Evolutionary conservation across 2,888 invertebrate genomes (phyloP).

Genomic region (Chorisops tibialis): DNA sequence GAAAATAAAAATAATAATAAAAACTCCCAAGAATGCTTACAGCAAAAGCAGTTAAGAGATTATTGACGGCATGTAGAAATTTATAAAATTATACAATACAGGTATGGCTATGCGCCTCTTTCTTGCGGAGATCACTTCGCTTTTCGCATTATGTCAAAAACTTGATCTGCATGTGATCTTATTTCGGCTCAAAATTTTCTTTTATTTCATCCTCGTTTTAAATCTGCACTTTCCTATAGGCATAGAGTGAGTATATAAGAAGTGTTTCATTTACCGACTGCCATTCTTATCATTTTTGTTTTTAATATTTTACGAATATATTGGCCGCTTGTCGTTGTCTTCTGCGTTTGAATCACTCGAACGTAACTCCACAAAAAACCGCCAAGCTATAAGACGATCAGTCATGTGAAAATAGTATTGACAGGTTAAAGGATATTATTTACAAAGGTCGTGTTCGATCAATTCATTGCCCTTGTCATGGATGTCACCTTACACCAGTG

Average conservation of each 20-base stretch:
- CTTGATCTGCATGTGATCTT: slow-evolving; percentile 7
- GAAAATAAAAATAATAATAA: no score
- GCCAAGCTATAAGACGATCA: slow-evolving; percentile 11
- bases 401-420: slow-evolving; percentile 22
- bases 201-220: not conserved
- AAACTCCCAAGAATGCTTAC: not conserved
- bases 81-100: slow-evolving; percentile 3
- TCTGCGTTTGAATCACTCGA: no score
- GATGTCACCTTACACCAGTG: slow-evolving; percentile 8
- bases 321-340: slow-evolving; percentile 6
- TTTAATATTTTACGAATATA: slow-evolving; percentile 1
- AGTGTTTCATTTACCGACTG: no score
- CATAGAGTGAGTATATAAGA: no score
- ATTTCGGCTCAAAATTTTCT: not conserved
- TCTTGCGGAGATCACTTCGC: not conserved
- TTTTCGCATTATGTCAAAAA: not conserved
- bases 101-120: not conserved
- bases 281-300: no score
- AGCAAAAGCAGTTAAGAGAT: slow-evolving; percentile 7
- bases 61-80: no score
- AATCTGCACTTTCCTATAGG: no score
- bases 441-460: slow-evolving; percentile 18
- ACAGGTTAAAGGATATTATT: slow-evolving; percentile 15
- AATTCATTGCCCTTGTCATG: slow-evolving; percentile 10
- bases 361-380: no score